A percentile compares a stretch with the other conserved stretches of the same genome.
Evolutionary conservation across 2,888 invertebrate genomes (phyloP).

Genomic region (Uloborus plumipes): DNA sequence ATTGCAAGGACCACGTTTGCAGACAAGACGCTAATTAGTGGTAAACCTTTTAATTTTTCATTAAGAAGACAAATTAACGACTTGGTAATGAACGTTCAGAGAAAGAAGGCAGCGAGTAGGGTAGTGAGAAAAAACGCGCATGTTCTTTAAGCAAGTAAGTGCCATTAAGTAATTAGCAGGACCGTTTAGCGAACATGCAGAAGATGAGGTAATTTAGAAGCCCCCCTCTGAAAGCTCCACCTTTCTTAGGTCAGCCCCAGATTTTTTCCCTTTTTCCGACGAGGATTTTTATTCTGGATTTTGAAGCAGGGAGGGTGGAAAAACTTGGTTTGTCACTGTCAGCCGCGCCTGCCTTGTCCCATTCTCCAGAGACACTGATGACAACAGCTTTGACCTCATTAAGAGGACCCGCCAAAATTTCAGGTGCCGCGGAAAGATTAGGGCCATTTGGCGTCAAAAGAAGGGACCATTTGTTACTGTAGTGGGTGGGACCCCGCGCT

Average conservation of each 20-base stretch:
- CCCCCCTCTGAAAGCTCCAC: constrained; percentile 62
- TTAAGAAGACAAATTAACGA: constrained; percentile 65
- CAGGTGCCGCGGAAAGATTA: constrained; percentile 46
- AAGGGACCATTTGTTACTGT: constrained; percentile 48
- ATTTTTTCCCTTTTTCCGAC: constrained; percentile 53
- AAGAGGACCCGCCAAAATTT: constrained; percentile 47
- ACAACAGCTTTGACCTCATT: constrained; percentile 62
- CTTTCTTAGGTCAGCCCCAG: constrained; percentile 63
- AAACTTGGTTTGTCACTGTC: constrained; percentile 64
- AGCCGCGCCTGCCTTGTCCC: constrained; percentile 61
- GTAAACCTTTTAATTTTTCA: constrained; percentile 66
- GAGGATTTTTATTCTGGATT: constrained; percentile 61
- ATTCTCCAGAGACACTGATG: constrained; percentile 42
- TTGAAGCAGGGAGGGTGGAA: constrained; percentile 49
- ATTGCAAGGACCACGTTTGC: constrained; percentile 63
- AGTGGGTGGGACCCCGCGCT: constrained; percentile 40
- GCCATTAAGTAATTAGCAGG: constrained; percentile 65
- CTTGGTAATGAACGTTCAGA: constrained; percentile 63
- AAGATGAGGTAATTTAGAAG: constrained; percentile 64
- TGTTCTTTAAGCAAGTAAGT: constrained; percentile 65
- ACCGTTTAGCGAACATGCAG: constrained; percentile 65
- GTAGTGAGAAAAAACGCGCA: constrained; percentile 43
- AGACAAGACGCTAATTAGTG: constrained; percentile 65
- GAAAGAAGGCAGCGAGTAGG: constrained; percentile 59
- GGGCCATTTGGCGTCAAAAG: constrained; percentile 15